Percentiles rank a stretch among this genome's conserved stretches.
Evolutionary conservation across 2,797 vertebrate species (phyloP).

Genomic region (Pelodytes ibericus): DNA sequence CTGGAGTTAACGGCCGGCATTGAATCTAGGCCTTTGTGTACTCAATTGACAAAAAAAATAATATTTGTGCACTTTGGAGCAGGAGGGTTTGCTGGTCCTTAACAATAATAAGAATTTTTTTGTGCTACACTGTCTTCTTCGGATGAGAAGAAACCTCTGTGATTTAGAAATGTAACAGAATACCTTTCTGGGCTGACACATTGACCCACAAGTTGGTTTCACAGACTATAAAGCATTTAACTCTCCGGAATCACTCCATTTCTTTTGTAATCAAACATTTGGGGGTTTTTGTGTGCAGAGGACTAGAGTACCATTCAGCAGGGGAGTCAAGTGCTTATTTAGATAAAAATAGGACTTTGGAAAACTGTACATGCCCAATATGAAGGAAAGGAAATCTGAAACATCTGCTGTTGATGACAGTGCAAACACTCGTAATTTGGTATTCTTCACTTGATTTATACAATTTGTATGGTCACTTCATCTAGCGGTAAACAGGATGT

Average conservation of each 20-base stretch:
- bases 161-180: constrained; percentile 3
- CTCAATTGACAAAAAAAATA: no score
- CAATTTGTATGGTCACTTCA: constrained; percentile 79
- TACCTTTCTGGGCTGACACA: not conserved
- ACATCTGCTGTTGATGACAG: constrained; percentile 88
- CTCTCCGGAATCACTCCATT: constrained; percentile 30
- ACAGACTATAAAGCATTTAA: constrained; percentile 11
- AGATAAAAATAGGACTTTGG: constrained; percentile 77
- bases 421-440: constrained; percentile 74
- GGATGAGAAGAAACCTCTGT: not conserved
- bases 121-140: not conserved
- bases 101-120: no score
- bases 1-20: no score
- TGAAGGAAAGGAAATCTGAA: constrained; percentile 85
- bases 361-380: constrained; percentile 89
- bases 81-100: no score
- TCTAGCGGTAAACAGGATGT: constrained; percentile 70
- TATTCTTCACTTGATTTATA: constrained; percentile 76
- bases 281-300: constrained; percentile 56
- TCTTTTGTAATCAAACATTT: constrained; percentile 48
- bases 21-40: no score
- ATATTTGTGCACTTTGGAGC: no score
- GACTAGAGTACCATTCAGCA: not conserved
- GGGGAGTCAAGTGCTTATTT: constrained; percentile 74
- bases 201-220: not conserved